Conservation (phyloP, 35 echinoderm and acorn worm genomes). For the Acanthaster planci region DNA sequence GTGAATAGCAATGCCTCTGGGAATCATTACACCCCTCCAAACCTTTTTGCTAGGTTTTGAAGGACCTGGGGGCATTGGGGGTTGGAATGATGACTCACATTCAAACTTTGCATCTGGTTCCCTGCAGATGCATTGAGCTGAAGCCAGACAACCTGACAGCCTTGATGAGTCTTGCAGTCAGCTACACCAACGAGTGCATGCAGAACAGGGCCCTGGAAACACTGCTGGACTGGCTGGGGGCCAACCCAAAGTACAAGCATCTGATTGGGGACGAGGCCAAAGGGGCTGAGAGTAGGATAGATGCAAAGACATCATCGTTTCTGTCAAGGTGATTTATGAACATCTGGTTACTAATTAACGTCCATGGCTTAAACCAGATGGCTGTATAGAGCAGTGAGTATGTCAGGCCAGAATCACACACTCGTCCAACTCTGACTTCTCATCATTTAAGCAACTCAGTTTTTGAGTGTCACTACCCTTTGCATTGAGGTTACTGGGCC, state of each 20-base stretch:
- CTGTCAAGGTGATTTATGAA: slow-evolving; percentile 31
- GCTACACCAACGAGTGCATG: slow-evolving; percentile 92
- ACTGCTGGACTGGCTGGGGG: slow-evolving; percentile 65
- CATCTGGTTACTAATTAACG: not conserved
- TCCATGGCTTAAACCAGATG: no score
- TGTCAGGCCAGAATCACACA: no score
- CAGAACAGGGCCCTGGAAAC: slow-evolving; percentile 83
- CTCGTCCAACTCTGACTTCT: no score
- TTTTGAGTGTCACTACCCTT: no score
- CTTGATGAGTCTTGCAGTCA: slow-evolving; percentile 84
- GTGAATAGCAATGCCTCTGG: no score
- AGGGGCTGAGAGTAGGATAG: slow-evolving; percentile 12
- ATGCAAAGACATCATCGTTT: slow-evolving; percentile 45
- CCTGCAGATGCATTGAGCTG: slow-evolving; percentile 83
- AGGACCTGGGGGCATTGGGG: no score
- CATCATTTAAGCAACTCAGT: no score
- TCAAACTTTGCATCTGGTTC: not conserved
- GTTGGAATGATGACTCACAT: not conserved
- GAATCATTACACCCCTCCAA: no score
- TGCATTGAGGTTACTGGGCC: no score
- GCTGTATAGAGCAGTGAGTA: no score
- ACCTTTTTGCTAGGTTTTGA: no score
- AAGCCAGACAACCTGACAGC: slow-evolving; percentile 74
- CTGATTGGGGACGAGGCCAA: slow-evolving; percentile 39
- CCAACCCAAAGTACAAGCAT: slow-evolving; percentile 81